These are phyloP conservation scores for Esox niger DNA, from an alignment of 2,113 vertebrate genomes.

Conservation along the genomic window DNA sequence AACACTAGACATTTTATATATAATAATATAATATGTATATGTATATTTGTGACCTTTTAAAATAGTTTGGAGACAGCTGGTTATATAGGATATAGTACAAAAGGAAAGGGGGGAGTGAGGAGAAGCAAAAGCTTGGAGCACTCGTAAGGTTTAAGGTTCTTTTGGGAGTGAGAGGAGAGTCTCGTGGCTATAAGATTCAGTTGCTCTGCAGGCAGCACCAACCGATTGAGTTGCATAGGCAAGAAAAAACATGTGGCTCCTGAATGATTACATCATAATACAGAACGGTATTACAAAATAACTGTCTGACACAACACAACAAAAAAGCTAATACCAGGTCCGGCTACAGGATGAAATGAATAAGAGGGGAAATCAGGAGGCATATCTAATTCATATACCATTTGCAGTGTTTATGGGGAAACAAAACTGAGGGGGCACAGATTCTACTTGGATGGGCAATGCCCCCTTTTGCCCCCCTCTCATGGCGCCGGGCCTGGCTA, in stretches of 20 bases:
- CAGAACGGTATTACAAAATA: constrained; percentile 25
- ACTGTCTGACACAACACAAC: constrained; percentile 36
- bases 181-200: constrained; percentile 49
- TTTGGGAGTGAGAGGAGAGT: constrained; percentile 26
- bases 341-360: no score
- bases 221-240: constrained; percentile 72
- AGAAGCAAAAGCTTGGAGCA: constrained; percentile 28
- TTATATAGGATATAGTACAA: constrained; percentile 46
- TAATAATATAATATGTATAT: constrained; percentile 19
- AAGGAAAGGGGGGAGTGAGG: constrained; percentile 29
- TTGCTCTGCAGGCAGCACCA: constrained; percentile 49
- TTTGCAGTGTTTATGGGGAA: no score
- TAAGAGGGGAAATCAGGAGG: no score
- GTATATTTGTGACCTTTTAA: constrained; percentile 39
- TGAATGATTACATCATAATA: constrained; percentile 6
- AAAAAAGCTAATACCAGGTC: no score
- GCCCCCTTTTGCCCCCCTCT: no score
- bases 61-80: constrained; percentile 34
- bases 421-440: no score
- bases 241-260: constrained; percentile 56
- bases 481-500: no score
- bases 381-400: no score
- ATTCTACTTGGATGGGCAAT: no score
- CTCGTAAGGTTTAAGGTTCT: constrained; percentile 33
- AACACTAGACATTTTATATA: constrained; percentile 43